Percentiles rank a stretch among this genome's conserved stretches.
Evolutionary conservation across 2,888 invertebrate genomes (phyloP).

Genomic region (Pristionchus entomophagus): DNA sequence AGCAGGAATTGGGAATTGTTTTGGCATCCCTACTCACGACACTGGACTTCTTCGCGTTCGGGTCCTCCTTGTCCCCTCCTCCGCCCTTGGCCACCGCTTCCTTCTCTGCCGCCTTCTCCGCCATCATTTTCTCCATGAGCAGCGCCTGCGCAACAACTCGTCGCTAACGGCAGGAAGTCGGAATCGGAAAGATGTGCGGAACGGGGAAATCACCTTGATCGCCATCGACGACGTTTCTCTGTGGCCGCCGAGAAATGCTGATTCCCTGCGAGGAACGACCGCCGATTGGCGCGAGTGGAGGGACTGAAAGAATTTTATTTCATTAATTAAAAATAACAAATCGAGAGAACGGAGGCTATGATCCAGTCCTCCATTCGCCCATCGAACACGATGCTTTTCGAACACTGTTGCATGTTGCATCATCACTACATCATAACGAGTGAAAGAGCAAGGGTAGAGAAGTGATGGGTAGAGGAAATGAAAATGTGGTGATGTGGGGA

Average conservation of each 20-base stretch:
- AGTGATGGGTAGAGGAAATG: background rate
- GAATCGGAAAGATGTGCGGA: background rate
- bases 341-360: too few relatives aligned
- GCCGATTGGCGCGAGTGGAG: constrained; percentile 65
- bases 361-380: too few relatives aligned
- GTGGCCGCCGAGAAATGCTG: constrained; percentile 73
- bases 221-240: constrained; percentile 71
- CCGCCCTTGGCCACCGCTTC: constrained; percentile 69
- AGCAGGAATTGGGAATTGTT: too few relatives aligned
- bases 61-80: constrained; percentile 69
- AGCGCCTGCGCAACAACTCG: constrained; percentile 58
- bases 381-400: too few relatives aligned
- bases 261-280: constrained; percentile 70
- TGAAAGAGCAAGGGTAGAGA: background rate
- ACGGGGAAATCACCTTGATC: constrained; percentile 58
- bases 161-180: background rate
- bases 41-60: constrained; percentile 63
- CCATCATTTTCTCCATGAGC: constrained; percentile 74
- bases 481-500: background rate
- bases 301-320: constrained; percentile 56
- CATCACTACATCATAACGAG: too few relatives aligned
- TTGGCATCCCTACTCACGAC: too few relatives aligned
- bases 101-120: constrained; percentile 58
- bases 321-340: too few relatives aligned
- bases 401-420: too few relatives aligned